Conservation (phyloP, 2,113 vertebrate genomes). For the Leptobrachium leishanense region DNA sequence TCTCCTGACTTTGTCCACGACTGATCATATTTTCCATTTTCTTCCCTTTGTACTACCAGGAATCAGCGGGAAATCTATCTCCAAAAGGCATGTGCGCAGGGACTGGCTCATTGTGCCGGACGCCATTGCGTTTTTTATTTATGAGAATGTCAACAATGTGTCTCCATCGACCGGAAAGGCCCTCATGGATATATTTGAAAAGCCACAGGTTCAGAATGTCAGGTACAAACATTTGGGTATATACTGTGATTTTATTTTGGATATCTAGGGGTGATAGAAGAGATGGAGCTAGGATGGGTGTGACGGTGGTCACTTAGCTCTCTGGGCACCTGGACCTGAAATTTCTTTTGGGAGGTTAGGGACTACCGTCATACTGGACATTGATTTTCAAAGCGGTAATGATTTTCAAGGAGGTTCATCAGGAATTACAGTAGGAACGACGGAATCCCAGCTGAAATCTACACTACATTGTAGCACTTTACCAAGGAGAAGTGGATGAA, state of each 20-base stretch:
- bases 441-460: too few species aligned
- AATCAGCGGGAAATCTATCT: constrained; percentile 56
- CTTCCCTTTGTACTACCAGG: constrained; percentile 51
- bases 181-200: constrained; percentile 53
- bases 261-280: background rate
- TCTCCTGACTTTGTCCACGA: too few species aligned
- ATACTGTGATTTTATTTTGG: too few species aligned
- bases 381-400: too few species aligned
- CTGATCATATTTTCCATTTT: background rate
- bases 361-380: too few species aligned
- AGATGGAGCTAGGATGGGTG: background rate
- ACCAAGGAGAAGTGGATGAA: too few species aligned
- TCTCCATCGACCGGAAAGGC: constrained; percentile 55
- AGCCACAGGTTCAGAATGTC: constrained; percentile 41
- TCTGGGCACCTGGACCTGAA: too few species aligned
- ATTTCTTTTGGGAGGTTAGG: too few species aligned
- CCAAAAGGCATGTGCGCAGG: constrained; percentile 53
- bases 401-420: too few species aligned
- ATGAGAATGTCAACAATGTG: constrained; percentile 53
- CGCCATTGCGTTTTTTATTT: constrained; percentile 48
- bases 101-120: constrained; percentile 59
- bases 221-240: constrained; percentile 53
- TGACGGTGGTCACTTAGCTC: too few species aligned
- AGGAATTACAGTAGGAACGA: too few species aligned
- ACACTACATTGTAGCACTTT: too few species aligned